Evolutionary conservation across 2,888 invertebrate genomes (phyloP), one percentile per base, ranked within the genome.

Genomic region (Drosophila borealis): DNA sequence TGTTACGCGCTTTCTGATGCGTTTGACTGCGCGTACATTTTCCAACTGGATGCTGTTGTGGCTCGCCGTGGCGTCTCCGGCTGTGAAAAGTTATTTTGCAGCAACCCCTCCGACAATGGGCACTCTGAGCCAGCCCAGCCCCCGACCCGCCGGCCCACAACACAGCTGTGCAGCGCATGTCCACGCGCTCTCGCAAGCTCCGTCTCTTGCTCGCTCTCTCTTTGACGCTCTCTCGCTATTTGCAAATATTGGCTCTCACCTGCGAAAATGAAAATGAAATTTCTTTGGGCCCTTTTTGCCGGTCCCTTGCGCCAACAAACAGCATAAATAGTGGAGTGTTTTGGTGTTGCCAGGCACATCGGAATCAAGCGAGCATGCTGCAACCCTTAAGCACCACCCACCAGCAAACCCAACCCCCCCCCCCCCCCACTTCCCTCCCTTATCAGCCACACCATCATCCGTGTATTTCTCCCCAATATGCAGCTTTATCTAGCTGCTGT

Each of bases 11-110:
- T 85, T 78, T 78, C 72, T 56, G 88, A 75, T 88, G 83, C 88
- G 88, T 88, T 80, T 81, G 51, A 83, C 55, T 87, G 71, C 88
- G 88, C 86, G 82, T 81, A 83, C 89, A 80, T 90, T 91, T 91
- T 88, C 90, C 89, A 91, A 91, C 91, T 91, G 90, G 90, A 91
- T 91, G 91, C 90, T 91, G 90, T 73, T 90, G 60, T 72, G 72
- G 50, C 73, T 62, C 50, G 67, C 50, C 39, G 62, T 62, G 34
- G 66, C 50, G 66, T 71, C 72, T 80, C 71, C 62, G 74, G 62
- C 69, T 55, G 55, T 49, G 69, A 64, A 65, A 62, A 55, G 55
- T 21, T 46, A 21, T 56, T 78, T 73, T 70, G 72, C 78, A 80
- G 78, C 78, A 74, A 79, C 78, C 78, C 74, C 79, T 66, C 61